phyloP scores from a whole-genome alignment of 2,113 vertebrate genomes.

The Lonchura striata region DNA sequence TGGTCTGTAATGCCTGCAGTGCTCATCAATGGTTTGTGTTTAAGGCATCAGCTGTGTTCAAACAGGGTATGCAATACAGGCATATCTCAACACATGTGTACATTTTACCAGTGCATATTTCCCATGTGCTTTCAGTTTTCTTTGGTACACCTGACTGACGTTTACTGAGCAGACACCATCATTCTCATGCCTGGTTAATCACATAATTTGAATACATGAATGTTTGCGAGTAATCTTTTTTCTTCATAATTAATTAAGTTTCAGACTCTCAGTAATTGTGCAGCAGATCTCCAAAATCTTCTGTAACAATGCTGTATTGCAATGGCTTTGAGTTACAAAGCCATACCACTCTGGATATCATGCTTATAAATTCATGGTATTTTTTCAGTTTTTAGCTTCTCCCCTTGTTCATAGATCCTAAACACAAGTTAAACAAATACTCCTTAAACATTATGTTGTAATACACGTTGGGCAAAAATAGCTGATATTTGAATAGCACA shows the following conservation, averaged over 20 bases:
- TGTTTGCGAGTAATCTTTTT: conserved; percentile 6
- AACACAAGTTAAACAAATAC: neutral
- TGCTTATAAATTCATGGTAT: neutral
- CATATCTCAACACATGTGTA: neutral
- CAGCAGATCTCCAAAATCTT: neutral
- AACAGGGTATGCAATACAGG: neutral
- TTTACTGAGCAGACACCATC: conserved; percentile 3
- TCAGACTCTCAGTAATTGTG: neutral
- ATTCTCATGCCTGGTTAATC: conserved; percentile 13
- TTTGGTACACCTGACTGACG: neutral
- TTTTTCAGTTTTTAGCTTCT: neutral
- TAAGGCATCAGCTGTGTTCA: conserved; percentile 16
- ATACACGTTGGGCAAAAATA: neutral
- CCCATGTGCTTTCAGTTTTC: conserved; percentile 14
- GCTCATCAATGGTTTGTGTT: conserved; percentile 36
- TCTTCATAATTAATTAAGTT: neutral
- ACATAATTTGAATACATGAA: neutral
- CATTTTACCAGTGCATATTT: neutral
- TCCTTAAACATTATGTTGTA: neutral
- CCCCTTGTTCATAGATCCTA: neutral
- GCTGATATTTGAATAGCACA: neutral
- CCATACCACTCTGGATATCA: neutral
- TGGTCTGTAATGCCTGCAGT: conserved; percentile 24
- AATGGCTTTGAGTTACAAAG: neutral
- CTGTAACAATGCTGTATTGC: neutral